Evolutionary conservation across 2,797 vertebrate genomes (phyloP), one percentile per base, ranked within the genome.

Genomic region (Danionella dracula): DNA sequence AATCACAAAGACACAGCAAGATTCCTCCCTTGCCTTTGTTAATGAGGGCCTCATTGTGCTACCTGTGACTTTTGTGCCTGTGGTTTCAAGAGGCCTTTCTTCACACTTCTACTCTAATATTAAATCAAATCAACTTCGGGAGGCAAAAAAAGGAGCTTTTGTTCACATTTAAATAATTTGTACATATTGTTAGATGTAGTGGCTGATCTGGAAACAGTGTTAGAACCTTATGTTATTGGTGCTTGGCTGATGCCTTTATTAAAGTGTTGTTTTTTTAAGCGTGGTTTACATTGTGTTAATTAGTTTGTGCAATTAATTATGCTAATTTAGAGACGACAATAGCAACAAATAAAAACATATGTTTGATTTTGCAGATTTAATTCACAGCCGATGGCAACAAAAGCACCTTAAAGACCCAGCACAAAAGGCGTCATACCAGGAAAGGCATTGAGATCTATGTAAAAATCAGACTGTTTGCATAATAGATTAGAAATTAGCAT

Each of bases 401-500:
- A 82, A 87, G 89, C 90, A 89, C 91, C 89, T 91, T 89, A 92
- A 93, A 92, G 90, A 92, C 93, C 92, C 93, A 91, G 95, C 93
- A 93, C 91, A 93, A 92, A 92, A 90, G 92, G 90, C 95, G 91
- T 85, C 88, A 89, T 90, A 85, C 86, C 85, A 90, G 90, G 91
- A 90, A 94, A 93, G 93, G 92, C 92, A 90, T 93, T 92, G 91
- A 93, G 93, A 97, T 98, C 95, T 96, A 92, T 93, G 94, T 93
- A 93, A 94, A 94, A 94, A 97, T 99, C 95, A 94, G 88, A 93
- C 94, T 94, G 96, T 97, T 97, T 97, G 95, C 95, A 97, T 99
- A 97, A 96, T 97, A 98, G 95, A 99, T 99, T 99, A 94, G 93
- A 95, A 96, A 98, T 98, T 98, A 96, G 93, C 95, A 99, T 97